Conservation (phyloP, 2,113 vertebrate genomes). For the Gambusia affinis region DNA sequence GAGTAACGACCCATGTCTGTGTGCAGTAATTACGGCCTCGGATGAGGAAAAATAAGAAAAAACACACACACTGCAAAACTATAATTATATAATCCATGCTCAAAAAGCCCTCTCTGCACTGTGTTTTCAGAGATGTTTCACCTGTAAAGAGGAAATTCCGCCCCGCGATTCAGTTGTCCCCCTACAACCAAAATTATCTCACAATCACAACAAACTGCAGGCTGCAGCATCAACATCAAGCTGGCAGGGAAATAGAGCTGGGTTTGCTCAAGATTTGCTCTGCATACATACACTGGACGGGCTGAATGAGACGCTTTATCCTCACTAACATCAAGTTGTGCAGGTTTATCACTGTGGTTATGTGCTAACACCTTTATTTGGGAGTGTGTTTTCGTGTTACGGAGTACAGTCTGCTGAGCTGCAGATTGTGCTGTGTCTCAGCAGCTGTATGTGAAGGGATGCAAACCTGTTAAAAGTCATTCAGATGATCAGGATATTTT, state of each 20-base stretch:
- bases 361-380: slow-evolving; percentile 5
- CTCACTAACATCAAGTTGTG: slow-evolving; percentile 8
- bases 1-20: slow-evolving; percentile 76
- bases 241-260: slow-evolving; percentile 7
- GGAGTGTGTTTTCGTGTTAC: neutral
- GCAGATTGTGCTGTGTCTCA: neutral
- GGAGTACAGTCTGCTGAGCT: neutral
- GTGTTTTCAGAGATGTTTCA: slow-evolving; percentile 56
- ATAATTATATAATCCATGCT: slow-evolving; percentile 78
- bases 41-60: slow-evolving; percentile 63
- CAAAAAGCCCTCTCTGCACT: slow-evolving; percentile 26
- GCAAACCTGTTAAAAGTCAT: neutral
- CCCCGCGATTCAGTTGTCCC: slow-evolving; percentile 31
- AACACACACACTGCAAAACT: slow-evolving; percentile 52
- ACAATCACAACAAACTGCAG: slow-evolving; percentile 69
- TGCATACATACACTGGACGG: slow-evolving; percentile 10
- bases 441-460: neutral
- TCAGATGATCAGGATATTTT: neutral
- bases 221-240: slow-evolving; percentile 38
- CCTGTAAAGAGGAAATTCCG: slow-evolving; percentile 61
- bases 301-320: slow-evolving; percentile 20
- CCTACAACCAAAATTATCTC: slow-evolving; percentile 54
- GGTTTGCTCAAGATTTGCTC: slow-evolving; percentile 9
- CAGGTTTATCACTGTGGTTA: neutral
- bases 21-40: slow-evolving; percentile 75